A percentile compares a stretch with the other conserved stretches of the same genome.
Conservation (phyloP, 2,113 vertebrate species). For the Mugil cephalus region DNA sequence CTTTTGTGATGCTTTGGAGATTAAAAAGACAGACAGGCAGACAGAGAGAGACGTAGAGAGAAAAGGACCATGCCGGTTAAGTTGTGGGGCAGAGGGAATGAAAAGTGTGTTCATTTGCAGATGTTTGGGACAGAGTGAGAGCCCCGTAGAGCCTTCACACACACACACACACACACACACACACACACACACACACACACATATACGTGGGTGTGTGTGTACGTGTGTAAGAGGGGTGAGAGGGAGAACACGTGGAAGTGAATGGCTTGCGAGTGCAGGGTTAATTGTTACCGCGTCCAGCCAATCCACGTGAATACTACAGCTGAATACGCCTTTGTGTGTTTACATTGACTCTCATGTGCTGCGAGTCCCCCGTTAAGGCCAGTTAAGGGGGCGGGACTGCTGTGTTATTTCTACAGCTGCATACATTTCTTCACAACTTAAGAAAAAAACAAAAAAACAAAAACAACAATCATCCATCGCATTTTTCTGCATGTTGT, state of each 20-base stretch:
- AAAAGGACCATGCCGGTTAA: conserved; percentile 4
- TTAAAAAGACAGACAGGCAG: background rate
- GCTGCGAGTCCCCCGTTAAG: conserved; percentile 52
- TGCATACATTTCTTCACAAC: conserved; percentile 46
- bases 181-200: background rate
- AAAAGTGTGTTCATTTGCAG: conserved; percentile 67
- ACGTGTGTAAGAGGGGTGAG: conserved; percentile 22
- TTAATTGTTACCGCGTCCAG: conserved; percentile 66
- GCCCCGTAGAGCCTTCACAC: conserved; percentile 32
- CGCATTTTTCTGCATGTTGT: conserved; percentile 31
- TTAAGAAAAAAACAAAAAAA: background rate
- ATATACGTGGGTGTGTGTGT: background rate
- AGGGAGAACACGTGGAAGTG: conserved; percentile 68
- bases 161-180: conserved; percentile 18
- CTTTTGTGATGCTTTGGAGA: conserved; percentile 37
- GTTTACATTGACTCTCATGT: conserved; percentile 80
- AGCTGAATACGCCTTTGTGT: conserved; percentile 77
- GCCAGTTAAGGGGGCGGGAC: conserved; percentile 50
- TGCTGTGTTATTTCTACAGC: conserved; percentile 47
- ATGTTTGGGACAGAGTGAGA: conserved; percentile 70
- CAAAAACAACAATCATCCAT: background rate
- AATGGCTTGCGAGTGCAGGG: conserved; percentile 47
- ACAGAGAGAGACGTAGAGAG: background rate
- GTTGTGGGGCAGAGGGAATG: conserved; percentile 29
- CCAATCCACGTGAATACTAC: conserved; percentile 77